A percentile compares a stretch with the other conserved stretches of the same genome.
phyloP scores from a whole-genome alignment of 2,797 vertebrate genomes.

The Dermochelys coriacea region DNA sequence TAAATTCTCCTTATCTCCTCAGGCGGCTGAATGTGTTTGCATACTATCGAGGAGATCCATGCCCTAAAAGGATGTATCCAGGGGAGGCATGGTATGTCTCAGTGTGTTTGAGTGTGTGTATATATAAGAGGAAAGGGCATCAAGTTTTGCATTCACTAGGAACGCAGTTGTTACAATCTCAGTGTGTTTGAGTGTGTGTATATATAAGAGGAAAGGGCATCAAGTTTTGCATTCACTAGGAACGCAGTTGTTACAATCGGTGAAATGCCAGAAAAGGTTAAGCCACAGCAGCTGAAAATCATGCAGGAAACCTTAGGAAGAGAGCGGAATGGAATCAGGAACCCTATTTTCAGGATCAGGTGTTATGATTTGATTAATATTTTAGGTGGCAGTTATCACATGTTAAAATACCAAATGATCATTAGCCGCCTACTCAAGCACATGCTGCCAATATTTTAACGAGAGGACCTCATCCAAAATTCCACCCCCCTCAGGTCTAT shows the following conservation, averaged over 20 bases:
- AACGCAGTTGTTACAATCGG: constrained; percentile 74
- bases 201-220: constrained; percentile 65
- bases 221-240: constrained; percentile 62
- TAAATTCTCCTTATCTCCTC: constrained; percentile 39
- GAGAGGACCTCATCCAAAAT: not conserved
- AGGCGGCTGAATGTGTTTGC: constrained; percentile 11
- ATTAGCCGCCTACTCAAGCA: constrained; percentile 36
- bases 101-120: not conserved
- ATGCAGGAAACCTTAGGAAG: constrained; percentile 56
- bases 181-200: not conserved
- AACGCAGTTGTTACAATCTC: constrained; percentile 72
- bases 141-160: constrained; percentile 62
- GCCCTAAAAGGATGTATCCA: not conserved
- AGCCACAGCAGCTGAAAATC: constrained; percentile 57
- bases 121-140: constrained; percentile 65
- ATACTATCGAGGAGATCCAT: not conserved
- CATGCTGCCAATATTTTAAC: constrained; percentile 14
- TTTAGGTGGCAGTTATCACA: constrained; percentile 74
- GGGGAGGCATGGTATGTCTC: not conserved
- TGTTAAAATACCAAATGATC: constrained; percentile 62
- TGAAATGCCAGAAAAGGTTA: constrained; percentile 81
- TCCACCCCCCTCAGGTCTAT: not conserved
- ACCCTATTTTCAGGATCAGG: constrained; percentile 77
- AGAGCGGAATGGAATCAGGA: constrained; percentile 62
- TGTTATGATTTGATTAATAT: constrained; percentile 77